These are phyloP conservation scores for Formica aserva DNA, from an alignment of 2,888 invertebrate species.

Conservation along the genomic window DNA sequence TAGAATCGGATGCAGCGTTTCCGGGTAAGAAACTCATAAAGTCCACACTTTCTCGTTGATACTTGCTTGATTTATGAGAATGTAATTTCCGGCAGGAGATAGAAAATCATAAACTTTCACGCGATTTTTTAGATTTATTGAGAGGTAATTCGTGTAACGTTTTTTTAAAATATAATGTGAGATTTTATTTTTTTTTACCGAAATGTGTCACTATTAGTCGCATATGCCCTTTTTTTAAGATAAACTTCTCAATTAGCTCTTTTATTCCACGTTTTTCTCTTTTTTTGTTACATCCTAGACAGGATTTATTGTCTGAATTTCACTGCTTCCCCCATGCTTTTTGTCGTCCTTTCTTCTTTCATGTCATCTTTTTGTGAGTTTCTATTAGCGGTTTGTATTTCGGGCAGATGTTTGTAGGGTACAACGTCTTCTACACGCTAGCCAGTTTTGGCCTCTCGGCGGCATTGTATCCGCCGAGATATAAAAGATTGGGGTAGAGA, in stretches of 20 bases:
- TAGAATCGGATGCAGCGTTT: conserved; percentile 7
- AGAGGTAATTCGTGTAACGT: background rate
- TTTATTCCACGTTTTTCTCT: background rate
- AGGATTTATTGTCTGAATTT: conserved; percentile 19
- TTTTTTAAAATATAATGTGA: background rate
- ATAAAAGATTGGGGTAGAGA: conserved; percentile 82
- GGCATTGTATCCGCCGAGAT: conserved; percentile 78
- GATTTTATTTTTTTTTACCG: background rate
- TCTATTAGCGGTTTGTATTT: conserved; percentile 85
- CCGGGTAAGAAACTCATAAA: background rate
- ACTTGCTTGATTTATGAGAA: conserved; percentile 36
- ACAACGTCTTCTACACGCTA: conserved; percentile 80
- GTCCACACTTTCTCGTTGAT: conserved; percentile 37
- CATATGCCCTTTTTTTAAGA: background rate
- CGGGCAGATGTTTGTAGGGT: conserved; percentile 83
- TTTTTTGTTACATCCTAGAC: conserved; percentile 22
- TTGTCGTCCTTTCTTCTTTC: conserved; percentile 37
- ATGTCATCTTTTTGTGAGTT: conserved; percentile 71
- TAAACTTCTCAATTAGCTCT: conserved; percentile 35
- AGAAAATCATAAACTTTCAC: conserved; percentile 15
- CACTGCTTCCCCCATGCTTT: conserved; percentile 40
- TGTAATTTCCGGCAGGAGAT: conserved; percentile 1
- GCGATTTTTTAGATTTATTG: background rate
- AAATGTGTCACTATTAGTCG: background rate
- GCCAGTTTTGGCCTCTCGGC: conserved; percentile 80